Evolutionary conservation across 2,113 vertebrate genomes (phyloP), one percentile per base, ranked within the genome.

Genomic region (Bothrops jararaca): DNA sequence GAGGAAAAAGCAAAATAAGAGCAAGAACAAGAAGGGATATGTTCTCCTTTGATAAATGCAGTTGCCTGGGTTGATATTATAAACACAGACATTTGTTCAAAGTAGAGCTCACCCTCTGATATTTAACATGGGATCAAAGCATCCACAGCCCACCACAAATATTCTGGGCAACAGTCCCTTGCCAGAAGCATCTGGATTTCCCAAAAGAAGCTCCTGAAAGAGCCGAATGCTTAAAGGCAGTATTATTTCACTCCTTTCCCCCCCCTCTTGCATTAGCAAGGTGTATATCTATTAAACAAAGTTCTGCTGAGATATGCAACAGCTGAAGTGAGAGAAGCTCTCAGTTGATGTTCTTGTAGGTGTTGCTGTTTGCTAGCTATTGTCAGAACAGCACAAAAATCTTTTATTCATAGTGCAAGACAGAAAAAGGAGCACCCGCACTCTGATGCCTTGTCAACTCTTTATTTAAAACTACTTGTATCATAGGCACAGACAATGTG

Each of bases 341-440:
- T 48, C 42, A 24, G 18, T 0, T 1, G 42, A 80, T 92, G 92
- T 93, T 53, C 93, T 94, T 80, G 20, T 93, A 93, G 93, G 89
- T 93, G 23, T 74, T 80, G 50, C 93, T 94, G 85, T 0, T 85
- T 94, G 92, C n/a, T 92, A 45, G 22, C 56, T 91, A 90, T 92
- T 96, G 89, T 93, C 87, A 85, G 86, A 87, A 69, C 45, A 92
- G 95, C 93, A 96, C 48, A 97, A 93, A 92, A 92, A 91, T 93
- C 95, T 98, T 97, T 98, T 98, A 98, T 99, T 99, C 96, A 99
- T 98, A 96, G 98, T 97, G 96, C 96, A 98, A 98, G 85, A 98
- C 95, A 98, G 95, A 96, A 96, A 96, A 95, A 94, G 96, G 96
- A 96, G 96, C 91, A 96, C 96, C 95, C 94, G 96, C 95, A 93